A percentile compares a stretch with the other conserved stretches of the same genome.
phyloP scores from a whole-genome alignment of 1,140 invertebrate species.

The Littorina saxatilis region DNA sequence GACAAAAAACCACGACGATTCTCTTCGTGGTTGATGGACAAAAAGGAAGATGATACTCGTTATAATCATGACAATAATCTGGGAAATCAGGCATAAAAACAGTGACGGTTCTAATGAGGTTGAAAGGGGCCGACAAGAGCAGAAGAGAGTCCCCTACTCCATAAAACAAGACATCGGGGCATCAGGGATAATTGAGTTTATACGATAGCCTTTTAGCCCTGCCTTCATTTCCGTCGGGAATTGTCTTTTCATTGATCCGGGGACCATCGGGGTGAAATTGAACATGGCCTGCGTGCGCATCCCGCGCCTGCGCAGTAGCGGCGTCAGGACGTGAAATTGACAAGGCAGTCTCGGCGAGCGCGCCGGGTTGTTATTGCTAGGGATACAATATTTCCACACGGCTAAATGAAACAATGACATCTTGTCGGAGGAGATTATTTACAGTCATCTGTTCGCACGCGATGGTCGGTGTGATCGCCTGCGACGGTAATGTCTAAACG shows the following conservation, averaged over 20 bases:
- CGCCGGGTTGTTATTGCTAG: slow-evolving; percentile 30
- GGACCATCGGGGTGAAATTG: slow-evolving; percentile 29
- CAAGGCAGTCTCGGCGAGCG: neutral
- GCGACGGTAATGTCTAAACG: no score
- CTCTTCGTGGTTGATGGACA: no score
- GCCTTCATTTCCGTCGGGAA: slow-evolving; percentile 39
- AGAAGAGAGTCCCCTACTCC: slow-evolving; percentile 17
- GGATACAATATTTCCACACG: slow-evolving; percentile 37
- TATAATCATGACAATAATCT: no score
- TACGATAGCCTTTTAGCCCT: slow-evolving; percentile 40
- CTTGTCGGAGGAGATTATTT: slow-evolving; percentile 31
- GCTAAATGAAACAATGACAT: slow-evolving; percentile 27
- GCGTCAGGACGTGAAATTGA: neutral
- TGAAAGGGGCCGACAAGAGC: neutral
- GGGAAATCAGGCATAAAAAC: no score
- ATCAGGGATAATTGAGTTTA: slow-evolving; percentile 38
- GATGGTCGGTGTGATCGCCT: neutral
- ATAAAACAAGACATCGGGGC: slow-evolving; percentile 34
- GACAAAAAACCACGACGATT: no score
- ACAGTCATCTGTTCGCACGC: slow-evolving; percentile 26
- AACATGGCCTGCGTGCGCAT: slow-evolving; percentile 28
- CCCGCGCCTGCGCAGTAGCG: neutral
- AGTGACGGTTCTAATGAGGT: no score
- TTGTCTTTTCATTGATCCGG: slow-evolving; percentile 34
- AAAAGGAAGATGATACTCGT: no score